Evolutionary conservation across 23 tunicate species (phyloP).

Genomic region (Oikopleura vanhoeffeni): DNA sequence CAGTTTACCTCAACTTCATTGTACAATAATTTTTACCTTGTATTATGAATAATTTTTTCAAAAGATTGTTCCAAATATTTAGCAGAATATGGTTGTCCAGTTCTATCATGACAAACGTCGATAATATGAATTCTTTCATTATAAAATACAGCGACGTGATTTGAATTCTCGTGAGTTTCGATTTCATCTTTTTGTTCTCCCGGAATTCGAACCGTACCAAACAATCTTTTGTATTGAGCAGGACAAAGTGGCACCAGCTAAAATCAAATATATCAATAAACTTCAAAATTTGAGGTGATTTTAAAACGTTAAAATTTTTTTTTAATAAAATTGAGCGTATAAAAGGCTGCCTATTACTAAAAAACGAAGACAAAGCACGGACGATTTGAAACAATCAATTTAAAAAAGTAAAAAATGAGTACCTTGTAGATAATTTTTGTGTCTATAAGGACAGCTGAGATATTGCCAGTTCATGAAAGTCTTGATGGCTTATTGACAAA

Average conservation of each 20-base stretch:
- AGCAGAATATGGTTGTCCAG: neutral
- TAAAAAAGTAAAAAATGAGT: too few relatives aligned
- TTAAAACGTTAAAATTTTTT: neutral
- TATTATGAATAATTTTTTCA: neutral
- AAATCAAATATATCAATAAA: neutral
- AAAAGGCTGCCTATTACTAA: too few relatives aligned
- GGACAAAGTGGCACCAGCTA: slow-evolving; percentile 6
- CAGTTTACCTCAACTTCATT: too few relatives aligned
- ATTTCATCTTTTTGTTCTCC: neutral
- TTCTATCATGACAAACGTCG: neutral
- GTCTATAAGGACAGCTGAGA: too few relatives aligned
- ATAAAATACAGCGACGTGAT: neutral
- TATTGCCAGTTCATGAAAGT: too few relatives aligned
- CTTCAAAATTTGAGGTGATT: neutral
- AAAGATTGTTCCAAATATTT: neutral
- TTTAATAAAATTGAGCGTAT: too few relatives aligned
- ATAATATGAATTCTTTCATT: neutral
- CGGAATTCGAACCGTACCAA: neutral
- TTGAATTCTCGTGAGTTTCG: neutral
- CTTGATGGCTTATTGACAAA: too few relatives aligned
- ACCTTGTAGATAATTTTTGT: too few relatives aligned
- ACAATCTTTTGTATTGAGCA: neutral
- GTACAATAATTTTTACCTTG: too few relatives aligned
- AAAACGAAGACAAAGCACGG: too few relatives aligned
- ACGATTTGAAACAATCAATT: too few relatives aligned